Base-by-base conservation (phyloP, 2,888 invertebrate species). In the Steinernema hermaphroditum region DNA sequence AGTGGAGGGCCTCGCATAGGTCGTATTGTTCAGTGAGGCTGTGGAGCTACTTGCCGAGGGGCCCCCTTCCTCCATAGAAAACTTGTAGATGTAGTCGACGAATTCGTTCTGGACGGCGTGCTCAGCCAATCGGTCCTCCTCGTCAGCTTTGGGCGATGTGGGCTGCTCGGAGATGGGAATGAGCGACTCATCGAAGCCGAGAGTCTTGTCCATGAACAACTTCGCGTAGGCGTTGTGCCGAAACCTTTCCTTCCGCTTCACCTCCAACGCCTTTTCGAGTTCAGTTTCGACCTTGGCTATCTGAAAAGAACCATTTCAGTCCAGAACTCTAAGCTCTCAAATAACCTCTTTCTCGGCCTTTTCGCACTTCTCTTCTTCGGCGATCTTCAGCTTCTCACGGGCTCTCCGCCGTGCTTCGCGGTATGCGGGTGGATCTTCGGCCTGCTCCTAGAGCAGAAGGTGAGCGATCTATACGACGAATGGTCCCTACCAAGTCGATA, bases 401-500 rank as follows among this genome's bases (percentile, higher is more conserved):
- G 80, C 81, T 69, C 71, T 77, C 22, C 78, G 72, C 69, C 82
- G 78, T 2, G 85, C 76, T 71, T 81, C 85, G 50, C 79, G 76
- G 71, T 77, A 85, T 0, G 85, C 84, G 9, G 85, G 85, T 6
- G 85, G 85, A 76, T 85, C 85, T 76, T 85, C 85, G 41, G 75
- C 76, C 69, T 84, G 82, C 41, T 85, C 85, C 80, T 80, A 34
- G 70, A 72, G 32, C 9, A 14, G 24, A 16, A 29, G 6, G 16
- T 62, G 27, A 62, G 14, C 4, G n/a, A 9, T 9, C 9, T n/a
- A 9, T 16, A 6, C 62, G 32, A 12, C 9, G 27, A 32, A 2
- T 8, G 27, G 12, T 54, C 81, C 94, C 94, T 87, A 96, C 96
- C 80, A 98, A 89, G 87, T 98, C 96, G 0, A 97, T 93, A 0